A percentile compares a stretch with the other conserved stretches of the same genome.
Conservation (phyloP, 2,797 vertebrate species). For the Tiaroga cobitis region DNA sequence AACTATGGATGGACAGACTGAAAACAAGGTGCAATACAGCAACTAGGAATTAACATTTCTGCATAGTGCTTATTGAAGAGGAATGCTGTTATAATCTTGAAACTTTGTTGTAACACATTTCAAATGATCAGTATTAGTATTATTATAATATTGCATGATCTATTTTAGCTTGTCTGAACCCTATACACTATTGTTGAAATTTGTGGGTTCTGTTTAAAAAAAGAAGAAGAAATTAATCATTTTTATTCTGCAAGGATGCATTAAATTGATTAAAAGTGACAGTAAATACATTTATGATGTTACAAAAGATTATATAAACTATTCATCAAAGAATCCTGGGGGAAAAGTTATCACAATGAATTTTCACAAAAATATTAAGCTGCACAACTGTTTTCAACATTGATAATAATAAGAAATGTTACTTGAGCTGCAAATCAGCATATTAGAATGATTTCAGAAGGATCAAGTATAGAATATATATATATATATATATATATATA, state of each 20-base stretch:
- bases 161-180: neutral
- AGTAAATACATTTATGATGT: neutral
- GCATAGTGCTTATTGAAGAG: neutral
- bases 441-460: neutral
- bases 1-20: neutral
- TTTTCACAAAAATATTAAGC: neutral
- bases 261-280: neutral
- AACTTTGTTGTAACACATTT: neutral
- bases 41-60: slow-evolving; percentile 3
- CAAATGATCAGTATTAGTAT: neutral
- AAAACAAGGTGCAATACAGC: neutral
- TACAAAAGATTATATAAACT: neutral
- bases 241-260: neutral
- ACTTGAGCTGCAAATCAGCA: neutral
- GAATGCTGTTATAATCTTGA: neutral
- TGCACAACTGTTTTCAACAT: neutral
- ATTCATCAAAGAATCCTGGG: neutral
- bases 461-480: neutral
- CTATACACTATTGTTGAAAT: neutral
- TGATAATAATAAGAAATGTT: neutral
- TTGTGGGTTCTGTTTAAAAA: no score
- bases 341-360: neutral
- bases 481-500: no score
- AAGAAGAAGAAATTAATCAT: neutral
- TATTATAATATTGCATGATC: neutral